These are phyloP conservation scores for Pissodes strobi DNA, from an alignment of 1,140 invertebrate species.

Conservation along the genomic window DNA sequence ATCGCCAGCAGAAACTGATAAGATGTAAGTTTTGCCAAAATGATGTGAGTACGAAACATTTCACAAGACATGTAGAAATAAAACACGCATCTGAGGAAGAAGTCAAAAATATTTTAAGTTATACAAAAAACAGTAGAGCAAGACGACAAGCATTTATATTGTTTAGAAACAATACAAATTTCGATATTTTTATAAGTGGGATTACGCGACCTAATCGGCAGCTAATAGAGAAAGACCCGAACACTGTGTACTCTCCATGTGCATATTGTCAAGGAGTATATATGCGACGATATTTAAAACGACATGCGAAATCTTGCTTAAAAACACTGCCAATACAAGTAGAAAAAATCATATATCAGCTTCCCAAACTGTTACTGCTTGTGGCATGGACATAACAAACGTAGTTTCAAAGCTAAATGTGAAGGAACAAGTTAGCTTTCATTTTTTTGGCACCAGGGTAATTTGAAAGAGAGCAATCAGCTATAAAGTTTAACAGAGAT, in stretches of 20 bases:
- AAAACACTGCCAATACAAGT: not conserved
- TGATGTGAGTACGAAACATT: not conserved
- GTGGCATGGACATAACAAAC: constrained; percentile 12
- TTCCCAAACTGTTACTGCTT: constrained; percentile 13
- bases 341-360: constrained; percentile 6
- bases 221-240: not conserved
- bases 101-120: constrained; percentile 1
- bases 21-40: not conserved
- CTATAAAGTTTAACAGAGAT: too few species aligned
- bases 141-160: constrained; percentile 5
- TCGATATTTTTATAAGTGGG: constrained; percentile 6
- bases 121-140: constrained; percentile 6
- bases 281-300: constrained; percentile 11
- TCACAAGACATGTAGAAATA: not conserved
- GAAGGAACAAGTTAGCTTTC: constrained; percentile 16
- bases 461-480: too few species aligned
- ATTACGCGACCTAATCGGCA: constrained; percentile 2
- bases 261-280: constrained; percentile 16
- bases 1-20: too few species aligned
- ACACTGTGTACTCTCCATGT: constrained; percentile 4
- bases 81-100: not conserved
- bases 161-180: constrained; percentile 9
- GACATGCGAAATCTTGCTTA: constrained; percentile 1
- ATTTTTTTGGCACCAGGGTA: too few species aligned
- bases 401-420: constrained; percentile 15